Conservation (phyloP, 2,888 invertebrate genomes). For the Mythimna ferrago region DNA sequence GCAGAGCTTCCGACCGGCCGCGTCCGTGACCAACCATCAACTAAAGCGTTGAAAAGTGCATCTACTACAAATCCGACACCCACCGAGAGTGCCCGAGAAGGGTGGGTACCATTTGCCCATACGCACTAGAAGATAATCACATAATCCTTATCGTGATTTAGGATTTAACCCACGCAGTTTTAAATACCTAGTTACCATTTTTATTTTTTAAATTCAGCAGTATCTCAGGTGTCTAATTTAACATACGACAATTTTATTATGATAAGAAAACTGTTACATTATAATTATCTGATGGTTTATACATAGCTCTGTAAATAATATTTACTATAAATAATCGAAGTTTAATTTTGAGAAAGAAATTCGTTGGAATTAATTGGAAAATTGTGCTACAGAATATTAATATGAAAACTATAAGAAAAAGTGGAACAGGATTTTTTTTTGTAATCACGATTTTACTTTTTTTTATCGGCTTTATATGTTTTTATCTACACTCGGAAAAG, state of each 20-base stretch:
- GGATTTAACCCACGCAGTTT: not conserved
- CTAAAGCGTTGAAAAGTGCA: constrained; percentile 33
- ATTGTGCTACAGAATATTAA: not conserved
- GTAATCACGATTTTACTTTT: not conserved
- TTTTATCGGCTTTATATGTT: not conserved
- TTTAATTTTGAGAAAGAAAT: not conserved
- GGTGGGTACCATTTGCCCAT: constrained; percentile 10
- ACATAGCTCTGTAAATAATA: not conserved
- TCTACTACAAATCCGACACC: not conserved
- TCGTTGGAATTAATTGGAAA: not conserved
- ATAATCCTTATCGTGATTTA: not conserved
- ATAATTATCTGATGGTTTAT: not conserved
- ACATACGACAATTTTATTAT: not conserved
- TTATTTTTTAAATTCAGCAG: not conserved
- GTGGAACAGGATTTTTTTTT: not conserved
- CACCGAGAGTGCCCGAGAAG: constrained; percentile 14
- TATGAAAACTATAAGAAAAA: not conserved
- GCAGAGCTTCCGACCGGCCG: constrained; percentile 34
- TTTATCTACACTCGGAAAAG: not conserved
- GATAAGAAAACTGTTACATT: not conserved
- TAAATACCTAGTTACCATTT: not conserved
- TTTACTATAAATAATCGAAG: not conserved
- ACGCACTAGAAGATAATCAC: not conserved
- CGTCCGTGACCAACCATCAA: constrained; percentile 22
- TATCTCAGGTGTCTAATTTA: not conserved